phyloP scores from a whole-genome alignment of 2,888 invertebrate genomes.

The Galeopsomyia nigrocyanea region DNA sequence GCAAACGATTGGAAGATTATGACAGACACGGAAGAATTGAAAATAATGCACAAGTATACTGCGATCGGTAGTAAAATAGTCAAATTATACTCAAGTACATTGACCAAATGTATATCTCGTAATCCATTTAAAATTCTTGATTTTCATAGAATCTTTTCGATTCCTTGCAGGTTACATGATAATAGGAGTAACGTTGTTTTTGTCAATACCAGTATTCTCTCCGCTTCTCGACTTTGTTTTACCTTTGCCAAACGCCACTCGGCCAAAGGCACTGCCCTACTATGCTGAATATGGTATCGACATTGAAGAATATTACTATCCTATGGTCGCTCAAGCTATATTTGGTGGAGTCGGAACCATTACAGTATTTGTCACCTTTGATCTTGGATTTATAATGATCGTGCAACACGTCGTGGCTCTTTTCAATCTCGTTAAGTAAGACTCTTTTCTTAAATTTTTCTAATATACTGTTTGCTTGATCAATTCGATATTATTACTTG shows the following conservation, averaged over 20 bases:
- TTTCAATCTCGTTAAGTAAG: constrained; percentile 29
- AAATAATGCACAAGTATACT: constrained; percentile 15
- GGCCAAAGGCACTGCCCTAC: constrained; percentile 20
- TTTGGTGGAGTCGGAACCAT: constrained; percentile 17
- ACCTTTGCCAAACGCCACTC: constrained; percentile 20
- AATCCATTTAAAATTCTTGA: neutral
- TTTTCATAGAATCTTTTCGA: neutral
- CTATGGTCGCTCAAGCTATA: constrained; percentile 11
- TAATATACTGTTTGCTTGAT: neutral
- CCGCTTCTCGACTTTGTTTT: constrained; percentile 13
- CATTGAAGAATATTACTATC: constrained; percentile 27
- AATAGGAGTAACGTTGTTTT: neutral
- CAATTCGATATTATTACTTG: neutral
- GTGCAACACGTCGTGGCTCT: constrained; percentile 20
- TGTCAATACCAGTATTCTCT: constrained; percentile 3
- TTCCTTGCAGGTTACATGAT: constrained; percentile 15
- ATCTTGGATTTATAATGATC: constrained; percentile 19
- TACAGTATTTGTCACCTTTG: constrained; percentile 3
- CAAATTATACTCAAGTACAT: constrained; percentile 9
- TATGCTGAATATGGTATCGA: constrained; percentile 33
- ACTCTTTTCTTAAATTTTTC: no score
- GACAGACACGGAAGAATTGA: neutral
- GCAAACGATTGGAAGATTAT: constrained; percentile 19
- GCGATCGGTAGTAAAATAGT: neutral
- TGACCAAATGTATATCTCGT: no score